These are phyloP conservation scores for Diplazon laetatorius DNA, from an alignment of 2,888 invertebrate species.

Conservation along the genomic window DNA sequence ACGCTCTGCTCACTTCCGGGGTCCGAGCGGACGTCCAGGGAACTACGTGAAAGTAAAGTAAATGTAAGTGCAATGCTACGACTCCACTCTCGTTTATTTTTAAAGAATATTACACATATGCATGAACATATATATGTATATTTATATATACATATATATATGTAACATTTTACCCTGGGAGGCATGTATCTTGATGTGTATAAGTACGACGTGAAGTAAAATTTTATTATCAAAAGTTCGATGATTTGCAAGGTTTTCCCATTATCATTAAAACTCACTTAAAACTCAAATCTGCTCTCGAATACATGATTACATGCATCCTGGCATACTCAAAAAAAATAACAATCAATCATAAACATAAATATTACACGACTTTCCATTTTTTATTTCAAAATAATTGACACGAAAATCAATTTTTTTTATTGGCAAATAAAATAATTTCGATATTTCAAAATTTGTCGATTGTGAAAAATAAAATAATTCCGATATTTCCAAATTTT, in stretches of 20 bases:
- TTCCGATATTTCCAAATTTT: no score
- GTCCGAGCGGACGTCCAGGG: conserved; percentile 9
- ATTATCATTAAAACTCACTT: no score
- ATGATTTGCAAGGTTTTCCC: neutral
- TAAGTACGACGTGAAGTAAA: conserved; percentile 7
- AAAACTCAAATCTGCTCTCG: no score
- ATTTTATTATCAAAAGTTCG: conserved; percentile 22
- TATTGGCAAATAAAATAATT: no score
- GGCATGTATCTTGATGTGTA: neutral
- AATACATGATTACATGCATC: no score
- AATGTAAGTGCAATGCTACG: neutral
- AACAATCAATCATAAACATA: no score
- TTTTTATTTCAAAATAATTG: no score
- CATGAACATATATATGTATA: neutral
- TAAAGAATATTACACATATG: conserved; percentile 17
- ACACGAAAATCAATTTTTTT: no score
- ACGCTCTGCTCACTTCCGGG: conserved; percentile 17
- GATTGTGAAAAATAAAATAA: no score
- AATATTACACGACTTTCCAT: no score
- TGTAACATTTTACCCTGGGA: conserved; percentile 10
- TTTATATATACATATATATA: neutral
- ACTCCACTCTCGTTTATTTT: neutral
- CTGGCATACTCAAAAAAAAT: no score
- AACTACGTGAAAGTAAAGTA: conserved; percentile 43
- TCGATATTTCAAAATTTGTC: no score